Conservation (phyloP, 2,113 vertebrate genomes). For the Marmota flaviventris region DNA sequence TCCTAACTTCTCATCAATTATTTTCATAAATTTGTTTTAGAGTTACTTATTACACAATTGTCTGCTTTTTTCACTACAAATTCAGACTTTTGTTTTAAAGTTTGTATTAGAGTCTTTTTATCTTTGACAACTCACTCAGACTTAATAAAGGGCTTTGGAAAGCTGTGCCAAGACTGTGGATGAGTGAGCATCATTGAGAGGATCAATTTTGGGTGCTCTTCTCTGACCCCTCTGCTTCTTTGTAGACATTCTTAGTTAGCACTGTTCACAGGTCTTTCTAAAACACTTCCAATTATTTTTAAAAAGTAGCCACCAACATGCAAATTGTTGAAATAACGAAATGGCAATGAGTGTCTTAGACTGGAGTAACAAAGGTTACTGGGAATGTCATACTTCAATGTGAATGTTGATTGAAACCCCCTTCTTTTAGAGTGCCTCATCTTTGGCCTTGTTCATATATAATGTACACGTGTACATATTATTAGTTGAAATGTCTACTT, state of each 20-base stretch:
- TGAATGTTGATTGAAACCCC: not conserved
- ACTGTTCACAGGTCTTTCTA: not conserved
- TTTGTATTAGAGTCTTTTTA: not conserved
- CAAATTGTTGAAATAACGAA: not conserved
- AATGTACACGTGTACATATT: too few relatives aligned
- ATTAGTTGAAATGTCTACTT: not conserved
- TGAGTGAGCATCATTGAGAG: not conserved
- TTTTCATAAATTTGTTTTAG: not conserved
- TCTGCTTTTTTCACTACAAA: not conserved
- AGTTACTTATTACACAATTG: not conserved
- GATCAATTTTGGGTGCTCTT: not conserved
- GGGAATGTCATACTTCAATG: not conserved
- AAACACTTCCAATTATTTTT: not conserved
- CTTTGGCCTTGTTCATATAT: not conserved
- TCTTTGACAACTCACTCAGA: not conserved
- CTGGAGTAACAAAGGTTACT: not conserved
- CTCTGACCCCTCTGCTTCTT: not conserved
- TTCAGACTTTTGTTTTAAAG: not conserved
- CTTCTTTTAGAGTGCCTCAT: not conserved
- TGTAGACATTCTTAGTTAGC: not conserved
- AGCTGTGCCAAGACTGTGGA: not conserved
- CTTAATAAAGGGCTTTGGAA: not conserved
- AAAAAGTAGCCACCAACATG: not conserved
- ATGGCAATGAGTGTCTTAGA: not conserved
- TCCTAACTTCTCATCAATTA: not conserved